Evolutionary conservation across 37 sponge, comb jelly and placozoan species (phyloP).

Genomic region (Spongilla lacustris): DNA sequence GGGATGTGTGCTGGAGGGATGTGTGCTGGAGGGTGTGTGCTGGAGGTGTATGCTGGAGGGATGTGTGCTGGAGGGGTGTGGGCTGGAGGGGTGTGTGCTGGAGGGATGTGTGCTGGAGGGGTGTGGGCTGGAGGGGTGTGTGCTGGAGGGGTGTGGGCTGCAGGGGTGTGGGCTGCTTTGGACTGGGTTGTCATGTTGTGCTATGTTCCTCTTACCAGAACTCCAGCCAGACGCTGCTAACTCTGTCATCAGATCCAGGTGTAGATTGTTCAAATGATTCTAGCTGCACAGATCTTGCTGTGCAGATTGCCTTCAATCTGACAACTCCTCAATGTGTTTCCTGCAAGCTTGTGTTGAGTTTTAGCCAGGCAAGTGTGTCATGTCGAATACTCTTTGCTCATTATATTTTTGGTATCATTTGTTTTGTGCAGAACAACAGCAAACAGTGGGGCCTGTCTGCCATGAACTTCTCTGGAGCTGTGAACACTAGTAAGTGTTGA

Average conservation of each 20-base stretch:
- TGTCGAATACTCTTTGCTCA: neutral
- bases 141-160: too few relatives aligned
- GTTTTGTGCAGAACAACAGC: neutral
- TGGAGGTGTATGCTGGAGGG: too few relatives aligned
- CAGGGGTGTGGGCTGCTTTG: too few relatives aligned
- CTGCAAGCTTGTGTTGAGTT: neutral
- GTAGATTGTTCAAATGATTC: neutral
- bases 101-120: too few relatives aligned
- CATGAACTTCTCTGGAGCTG: neutral
- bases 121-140: too few relatives aligned
- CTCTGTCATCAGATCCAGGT: neutral
- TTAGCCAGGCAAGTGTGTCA: neutral
- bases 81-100: too few relatives aligned
- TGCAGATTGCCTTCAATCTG: neutral
- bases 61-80: too few relatives aligned
- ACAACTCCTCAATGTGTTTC: neutral
- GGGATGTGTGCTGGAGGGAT: too few relatives aligned
- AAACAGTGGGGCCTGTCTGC: neutral
- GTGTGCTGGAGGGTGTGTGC: too few relatives aligned
- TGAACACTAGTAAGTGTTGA: neutral
- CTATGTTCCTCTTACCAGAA: neutral
- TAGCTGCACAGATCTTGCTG: neutral
- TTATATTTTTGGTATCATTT: too few relatives aligned
- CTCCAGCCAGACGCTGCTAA: neutral
- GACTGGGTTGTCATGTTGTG: too few relatives aligned